Evolutionary conservation across 2,797 vertebrate species (phyloP), one percentile per base, ranked within the genome.

Genomic region (Myiothlypis coronata): DNA sequence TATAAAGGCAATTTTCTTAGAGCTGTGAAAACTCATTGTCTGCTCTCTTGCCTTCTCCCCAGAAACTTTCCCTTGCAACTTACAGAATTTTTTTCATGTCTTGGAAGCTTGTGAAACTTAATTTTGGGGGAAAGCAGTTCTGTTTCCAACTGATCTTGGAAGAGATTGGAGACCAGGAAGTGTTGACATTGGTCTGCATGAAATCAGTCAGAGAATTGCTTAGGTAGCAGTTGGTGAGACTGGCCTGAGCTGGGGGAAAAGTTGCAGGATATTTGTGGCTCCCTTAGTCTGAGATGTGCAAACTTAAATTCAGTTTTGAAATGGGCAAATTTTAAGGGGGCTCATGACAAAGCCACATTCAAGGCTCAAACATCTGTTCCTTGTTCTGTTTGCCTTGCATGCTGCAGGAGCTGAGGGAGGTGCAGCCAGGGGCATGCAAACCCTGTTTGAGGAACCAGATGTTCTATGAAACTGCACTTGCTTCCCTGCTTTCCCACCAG

Each of bases 231-330:
- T 19, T 64, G 64, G 21, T 71, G 61, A 75, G 46, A 39, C 10
- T 14, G 8, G 59, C 39, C 35, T 21, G 35, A 57, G n/a, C 10
- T 47, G 39, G 46, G 32, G 26, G n/a, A 81, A 43, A 70, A 14
- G 8, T 3, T 55, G 32, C 12, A 39, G 57, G 30, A 8, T 71
- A 23, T 71, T 67, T 86, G 46, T 71, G 57, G 41, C 14, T 83
- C 0, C 0, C 1, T 71, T 86, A 49, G 5, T 50, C 57, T 20
- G 47, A 84, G 68, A 61, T 6, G 2, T 46, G 27, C 22, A 49
- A 46, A 78, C 21, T 46, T 68, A 30, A 70, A 83, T 72, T 83
- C 59, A 14, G 2, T 78, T 93, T 94, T 88, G 59, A 88, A 55
- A 55, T 2, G 9, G 32, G 14, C 11, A 56, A 2, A 57, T 75